Evolutionary conservation across 2,888 invertebrate genomes (phyloP), one percentile per base, ranked within the genome.

Genomic region (Meliscaeva auricollis): DNA sequence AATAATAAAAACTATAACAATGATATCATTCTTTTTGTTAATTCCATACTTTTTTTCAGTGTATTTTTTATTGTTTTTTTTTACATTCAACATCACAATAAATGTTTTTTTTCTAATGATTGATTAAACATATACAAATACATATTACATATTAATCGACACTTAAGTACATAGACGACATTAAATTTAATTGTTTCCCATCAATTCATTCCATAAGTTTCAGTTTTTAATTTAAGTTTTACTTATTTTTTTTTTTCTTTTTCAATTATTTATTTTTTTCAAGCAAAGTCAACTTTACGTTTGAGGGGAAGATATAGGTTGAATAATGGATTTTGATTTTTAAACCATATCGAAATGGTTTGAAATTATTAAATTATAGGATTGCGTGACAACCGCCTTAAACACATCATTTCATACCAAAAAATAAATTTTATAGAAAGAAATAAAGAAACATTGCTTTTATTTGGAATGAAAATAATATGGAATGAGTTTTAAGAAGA

Each of bases 101-200:
- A 58, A 48, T 58, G 26, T 69, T 62, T 76, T 60, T 60, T 30
- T 48, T 80, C 62, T 35, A 70, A 60, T 78, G 70, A 72, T 76
- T 80, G 80, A 85, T 76, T 79, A 84, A 35, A 66, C 35, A 66
- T 20, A 48, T 13, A 54, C 20, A 26, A 3, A 13, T 7, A 13
- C 30, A 64, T 35, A 48, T 44, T 46, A 58, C 35, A 66, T 66
- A 50, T 66, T 35, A 78, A 83, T 79, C 66, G 70, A 84, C 50
- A 77, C 66, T 66, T 66, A 77, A 81, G 56, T 80, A 85, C 73
- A 77, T 32, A 64, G 17, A 77, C 85, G 76, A 81, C 69, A 81
- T 62, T 81, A 77, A 76, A 60, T 81, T 84, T 60, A 85, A 81
- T 85, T 85, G 80, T 85, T 81, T 81, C 85, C 85, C 85, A 81